Conservation (phyloP, 2,797 vertebrate species). For the Falco rusticolus region DNA sequence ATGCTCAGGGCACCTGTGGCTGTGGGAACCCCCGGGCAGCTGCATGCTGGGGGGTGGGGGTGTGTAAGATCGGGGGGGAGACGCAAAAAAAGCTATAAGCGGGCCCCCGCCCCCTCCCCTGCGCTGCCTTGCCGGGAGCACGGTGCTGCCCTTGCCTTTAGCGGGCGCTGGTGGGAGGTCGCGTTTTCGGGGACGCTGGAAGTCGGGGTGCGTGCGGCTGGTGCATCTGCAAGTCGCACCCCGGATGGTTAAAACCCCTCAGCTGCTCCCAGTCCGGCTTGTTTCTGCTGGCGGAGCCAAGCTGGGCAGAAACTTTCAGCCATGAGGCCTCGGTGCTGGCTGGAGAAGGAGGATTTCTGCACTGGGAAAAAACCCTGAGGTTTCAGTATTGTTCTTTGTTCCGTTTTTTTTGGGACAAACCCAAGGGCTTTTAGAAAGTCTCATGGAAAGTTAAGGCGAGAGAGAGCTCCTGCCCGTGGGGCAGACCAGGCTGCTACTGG, state of each 20-base stretch:
- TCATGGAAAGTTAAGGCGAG: neutral
- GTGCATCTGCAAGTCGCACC: neutral
- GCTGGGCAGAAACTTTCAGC: slow-evolving; percentile 18
- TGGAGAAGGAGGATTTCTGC: neutral
- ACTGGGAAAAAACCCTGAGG: neutral
- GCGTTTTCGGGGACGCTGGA: neutral
- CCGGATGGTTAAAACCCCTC: rapidly evolving
- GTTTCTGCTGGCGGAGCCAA: neutral
- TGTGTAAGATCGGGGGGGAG: rapidly evolving
- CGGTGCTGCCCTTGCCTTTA: neutral
- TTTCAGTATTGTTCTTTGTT: neutral
- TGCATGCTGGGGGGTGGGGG: rapidly evolving
- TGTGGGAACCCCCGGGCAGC: neutral
- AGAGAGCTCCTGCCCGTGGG: neutral
- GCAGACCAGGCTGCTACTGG: neutral
- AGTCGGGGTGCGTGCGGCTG: neutral
- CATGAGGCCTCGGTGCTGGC: neutral
- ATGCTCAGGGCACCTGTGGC: slow-evolving; percentile 47
- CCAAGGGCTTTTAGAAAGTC: neutral
- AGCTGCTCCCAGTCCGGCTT: neutral
- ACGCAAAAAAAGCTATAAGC: neutral
- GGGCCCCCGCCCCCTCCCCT: too few species aligned
- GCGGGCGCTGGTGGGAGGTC: neutral
- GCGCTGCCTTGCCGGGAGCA: neutral
- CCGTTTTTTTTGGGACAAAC: neutral